Percentiles rank a stretch among this genome's conserved stretches.
Conservation (phyloP, 2,113 vertebrate species). For the Calyptomena viridis region DNA sequence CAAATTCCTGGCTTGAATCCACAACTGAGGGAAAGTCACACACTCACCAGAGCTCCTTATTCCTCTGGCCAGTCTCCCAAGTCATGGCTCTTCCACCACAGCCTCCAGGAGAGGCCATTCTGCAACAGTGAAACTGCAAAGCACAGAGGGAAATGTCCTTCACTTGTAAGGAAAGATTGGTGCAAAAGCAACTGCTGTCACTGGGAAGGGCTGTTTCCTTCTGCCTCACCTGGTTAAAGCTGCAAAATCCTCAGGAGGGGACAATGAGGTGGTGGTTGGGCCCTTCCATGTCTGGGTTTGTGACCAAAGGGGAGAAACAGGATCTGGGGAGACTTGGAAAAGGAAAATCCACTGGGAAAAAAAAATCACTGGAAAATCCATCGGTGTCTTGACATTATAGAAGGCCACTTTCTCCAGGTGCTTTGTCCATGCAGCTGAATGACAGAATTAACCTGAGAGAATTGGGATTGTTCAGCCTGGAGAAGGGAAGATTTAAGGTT, state of each 20-base stretch:
- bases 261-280: neutral
- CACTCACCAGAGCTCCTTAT: neutral
- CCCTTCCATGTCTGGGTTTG: neutral
- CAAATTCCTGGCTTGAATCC: neutral
- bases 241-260: neutral
- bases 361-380: neutral
- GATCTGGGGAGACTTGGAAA: neutral
- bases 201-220: neutral
- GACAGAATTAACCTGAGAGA: neutral
- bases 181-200: neutral
- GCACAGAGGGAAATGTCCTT: too few species aligned
- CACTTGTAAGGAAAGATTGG: neutral
- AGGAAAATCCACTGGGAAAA: too few species aligned
- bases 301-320: neutral
- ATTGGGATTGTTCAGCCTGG: neutral
- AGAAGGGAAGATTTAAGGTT: neutral
- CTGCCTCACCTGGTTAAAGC: neutral
- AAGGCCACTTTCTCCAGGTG: neutral
- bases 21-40: neutral
- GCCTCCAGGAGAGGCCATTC: neutral
- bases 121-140: neutral
- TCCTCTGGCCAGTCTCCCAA: neutral
- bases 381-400: neutral
- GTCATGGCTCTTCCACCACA: neutral
- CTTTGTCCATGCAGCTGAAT: neutral